Percentiles rank a stretch among this genome's conserved stretches.
These are phyloP conservation scores for Dermatemys mawii DNA, from an alignment of 2,113 vertebrate species.

Conservation along the genomic window DNA sequence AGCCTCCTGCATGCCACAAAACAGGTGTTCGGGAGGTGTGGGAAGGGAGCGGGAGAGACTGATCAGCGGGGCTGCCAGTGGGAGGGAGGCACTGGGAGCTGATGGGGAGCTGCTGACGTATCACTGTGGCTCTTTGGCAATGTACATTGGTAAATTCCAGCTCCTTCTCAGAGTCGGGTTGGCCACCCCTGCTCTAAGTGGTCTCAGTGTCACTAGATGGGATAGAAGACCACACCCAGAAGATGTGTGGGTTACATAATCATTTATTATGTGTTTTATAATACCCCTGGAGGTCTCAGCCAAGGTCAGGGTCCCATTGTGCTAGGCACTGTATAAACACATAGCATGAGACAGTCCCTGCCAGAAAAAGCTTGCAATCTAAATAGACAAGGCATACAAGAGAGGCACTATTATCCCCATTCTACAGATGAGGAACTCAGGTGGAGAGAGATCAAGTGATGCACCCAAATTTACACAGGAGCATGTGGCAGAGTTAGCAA, in stretches of 20 bases:
- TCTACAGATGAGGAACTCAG: background rate
- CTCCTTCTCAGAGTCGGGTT: no score
- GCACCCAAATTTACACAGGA: background rate
- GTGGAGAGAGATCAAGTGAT: background rate
- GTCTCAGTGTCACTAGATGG: no score
- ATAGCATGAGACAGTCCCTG: background rate
- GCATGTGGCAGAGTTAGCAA: background rate
- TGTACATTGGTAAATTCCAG: no score
- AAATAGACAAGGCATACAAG: background rate
- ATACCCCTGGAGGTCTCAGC: background rate
- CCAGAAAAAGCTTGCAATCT: background rate
- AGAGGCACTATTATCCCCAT: background rate
- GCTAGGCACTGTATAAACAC: background rate
- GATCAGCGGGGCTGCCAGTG: no score
- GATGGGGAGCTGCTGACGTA: no score
- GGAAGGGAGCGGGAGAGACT: no score
- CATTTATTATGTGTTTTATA: background rate
- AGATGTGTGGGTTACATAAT: background rate
- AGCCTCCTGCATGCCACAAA: no score
- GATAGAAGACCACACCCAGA: no score
- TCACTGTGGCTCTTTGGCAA: no score
- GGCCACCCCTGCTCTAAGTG: no score
- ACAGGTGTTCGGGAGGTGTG: no score
- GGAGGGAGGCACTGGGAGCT: no score
- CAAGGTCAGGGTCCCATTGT: background rate